Percentiles rank a stretch among this genome's conserved stretches.
Evolutionary conservation across 2,797 vertebrate species (phyloP).

Genomic region (Sparidentex hasta): DNA sequence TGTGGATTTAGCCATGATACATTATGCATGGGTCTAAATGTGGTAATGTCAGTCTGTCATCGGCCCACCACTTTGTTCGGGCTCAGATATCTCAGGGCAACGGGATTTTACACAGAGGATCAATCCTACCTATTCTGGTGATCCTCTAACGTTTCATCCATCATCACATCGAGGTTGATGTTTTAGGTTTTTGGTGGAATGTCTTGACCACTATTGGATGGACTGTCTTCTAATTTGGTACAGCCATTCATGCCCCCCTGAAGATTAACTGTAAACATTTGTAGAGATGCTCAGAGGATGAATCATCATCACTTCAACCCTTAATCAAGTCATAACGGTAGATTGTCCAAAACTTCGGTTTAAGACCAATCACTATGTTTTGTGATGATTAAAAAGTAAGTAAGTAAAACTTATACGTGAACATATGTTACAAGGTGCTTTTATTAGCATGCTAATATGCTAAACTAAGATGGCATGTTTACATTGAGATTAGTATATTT

Average conservation of each 20-base stretch:
- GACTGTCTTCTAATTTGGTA: background rate
- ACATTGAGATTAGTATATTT: no score
- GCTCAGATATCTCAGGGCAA: background rate
- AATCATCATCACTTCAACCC: background rate
- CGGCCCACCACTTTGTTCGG: background rate
- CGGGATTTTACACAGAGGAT: background rate
- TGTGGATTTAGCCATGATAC: background rate
- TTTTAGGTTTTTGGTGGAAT: background rate
- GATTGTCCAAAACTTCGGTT: background rate
- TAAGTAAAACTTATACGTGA: no score
- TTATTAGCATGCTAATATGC: background rate
- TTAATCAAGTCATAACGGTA: background rate
- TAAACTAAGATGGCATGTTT: background rate
- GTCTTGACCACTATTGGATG: background rate
- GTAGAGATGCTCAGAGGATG: background rate
- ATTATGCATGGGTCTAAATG: background rate
- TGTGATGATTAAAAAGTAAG: no score
- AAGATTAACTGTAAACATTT: background rate
- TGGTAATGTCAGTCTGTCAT: background rate
- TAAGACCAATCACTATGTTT: background rate
- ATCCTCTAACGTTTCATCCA: background rate
- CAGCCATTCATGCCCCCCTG: background rate
- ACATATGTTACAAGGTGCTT: no score
- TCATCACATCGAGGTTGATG: background rate
- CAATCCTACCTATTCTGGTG: background rate